Base-by-base conservation (phyloP, 2,888 invertebrate species). In the Rhogogaster chlorosoma region DNA sequence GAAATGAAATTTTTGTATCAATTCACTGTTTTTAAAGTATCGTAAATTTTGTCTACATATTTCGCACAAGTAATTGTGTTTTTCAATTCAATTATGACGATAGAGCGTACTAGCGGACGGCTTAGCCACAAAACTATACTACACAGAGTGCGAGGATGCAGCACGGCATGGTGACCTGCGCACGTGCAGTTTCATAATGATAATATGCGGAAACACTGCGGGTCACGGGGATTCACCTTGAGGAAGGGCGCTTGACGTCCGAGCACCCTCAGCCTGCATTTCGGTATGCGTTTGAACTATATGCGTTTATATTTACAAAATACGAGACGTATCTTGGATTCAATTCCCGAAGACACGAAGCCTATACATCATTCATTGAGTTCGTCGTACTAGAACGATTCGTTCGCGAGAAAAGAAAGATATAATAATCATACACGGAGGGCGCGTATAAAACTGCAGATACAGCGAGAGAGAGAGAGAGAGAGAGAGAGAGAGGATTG, bases 141-240 rank as follows among this genome's bases (percentile, higher is more conserved):
- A 29, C 5, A 53, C 18, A 77, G 6, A 26, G n/a, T 73, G 77
- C 45, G 53, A 77, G 32, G 57, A 61, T 80, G 61, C 80, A 80
- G 49, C 57, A 36, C 61, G 80, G 80, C 80, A 80, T 80, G 80
- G 36, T 29, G 61, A 61, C 80, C 80, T 80, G 80, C 80, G 80
- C 80, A 80, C 80, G 80, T 80, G 80, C 80, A 80, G 57, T 80
- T 80, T 80, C 57, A 80, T 80, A 80, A 80, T 80, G 80, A 80
- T 80, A 61, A 80, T 38, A 80, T 80, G 80, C 80, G 57, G 57
- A 80, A 80, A n/a, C 61, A 80, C 61, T 36, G 80, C 61, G 80
- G 80, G 61, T 49, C 80, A 80, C 57, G 80, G 80, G 61, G 61
- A 61, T 80, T 80, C 80, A 57, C 61, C 80, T 80, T 80, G 80